Base-by-base conservation (phyloP, 2,797 vertebrate genomes). In the Lacerta agilis region DNA sequence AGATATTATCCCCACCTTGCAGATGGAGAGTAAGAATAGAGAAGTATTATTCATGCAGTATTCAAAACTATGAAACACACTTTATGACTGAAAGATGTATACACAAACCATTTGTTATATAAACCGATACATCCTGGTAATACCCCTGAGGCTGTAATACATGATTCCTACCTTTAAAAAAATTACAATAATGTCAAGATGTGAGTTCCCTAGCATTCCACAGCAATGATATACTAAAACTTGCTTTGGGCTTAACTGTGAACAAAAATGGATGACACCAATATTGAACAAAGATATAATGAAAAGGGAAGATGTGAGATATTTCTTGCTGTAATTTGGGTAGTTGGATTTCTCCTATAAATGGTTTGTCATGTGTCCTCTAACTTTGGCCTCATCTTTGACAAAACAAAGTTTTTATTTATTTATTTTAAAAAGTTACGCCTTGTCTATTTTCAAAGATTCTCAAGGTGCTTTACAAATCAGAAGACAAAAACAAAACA, bases 51-150 rank as follows among this genome's bases (percentile, higher is more conserved):
- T 81, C 78, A 86, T 81, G 27, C 69, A 89, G n/a, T 29, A 81
- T 89, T 89, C 71, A 89, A 43, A 87, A 76, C 58, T 85, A 81
- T 77, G 58, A 23, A 49, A n/a, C 64, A 27, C 33, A 85, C 71
- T 85, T 88, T 85, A 75, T 85, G 55, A 88, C 77, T 75, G 82
- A 88, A 75, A 85, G 77, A 88, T 85, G 77, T 66, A 85, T 85
- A 85, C 58, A 76, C 71, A 86, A 86, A 86, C 43, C 45, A 85
- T 89, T 89, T 82, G 71, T 81, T 82, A 86, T 85, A 86, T 89
- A 89, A 89, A 89, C 78, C 38, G 58, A 89, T 89, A 82, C 76
- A 82, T 81, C 78, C 83, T 81, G 71, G 61, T 67, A 85, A 89
- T 85, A 82, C 83, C 83, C 88, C 58, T 86, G 88, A 86, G 78